Conservation (phyloP, 2,113 vertebrate genomes). For the Uria lomvia region DNA sequence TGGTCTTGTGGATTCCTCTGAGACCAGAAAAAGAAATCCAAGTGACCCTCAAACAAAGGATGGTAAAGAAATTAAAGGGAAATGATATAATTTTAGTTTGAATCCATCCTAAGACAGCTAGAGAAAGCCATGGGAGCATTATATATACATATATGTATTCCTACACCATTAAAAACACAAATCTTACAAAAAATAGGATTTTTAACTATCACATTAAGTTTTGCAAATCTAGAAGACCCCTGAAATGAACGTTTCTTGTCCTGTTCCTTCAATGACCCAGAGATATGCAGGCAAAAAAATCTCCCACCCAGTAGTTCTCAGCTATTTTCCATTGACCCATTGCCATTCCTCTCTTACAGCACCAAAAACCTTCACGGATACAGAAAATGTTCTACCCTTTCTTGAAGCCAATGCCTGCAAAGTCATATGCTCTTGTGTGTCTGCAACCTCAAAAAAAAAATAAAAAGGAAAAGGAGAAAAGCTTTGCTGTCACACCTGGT, state of each 20-base stretch:
- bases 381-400: neutral
- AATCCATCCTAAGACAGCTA: neutral
- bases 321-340: neutral
- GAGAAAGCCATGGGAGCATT: neutral
- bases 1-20: neutral
- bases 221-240: neutral
- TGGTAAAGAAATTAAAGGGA: conserved; percentile 3
- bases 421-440: fast-evolving
- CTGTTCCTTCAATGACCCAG: neutral
- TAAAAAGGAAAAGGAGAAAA: fast-evolving
- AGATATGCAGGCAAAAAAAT: neutral
- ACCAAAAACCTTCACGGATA: fast-evolving
- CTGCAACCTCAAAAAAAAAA: neutral
- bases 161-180: neutral
- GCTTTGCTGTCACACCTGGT: neutral
- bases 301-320: neutral
- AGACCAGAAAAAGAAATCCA: neutral
- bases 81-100: neutral
- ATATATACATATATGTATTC: neutral
- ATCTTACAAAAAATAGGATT: neutral
- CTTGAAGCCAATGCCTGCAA: neutral
- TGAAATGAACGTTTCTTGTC: neutral
- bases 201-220: neutral
- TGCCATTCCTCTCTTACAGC: neutral
- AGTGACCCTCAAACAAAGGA: neutral